A percentile compares a stretch with the other conserved stretches of the same genome.
Evolutionary conservation across 2,888 invertebrate genomes (phyloP).

Genomic region (Troilus luridus): DNA sequence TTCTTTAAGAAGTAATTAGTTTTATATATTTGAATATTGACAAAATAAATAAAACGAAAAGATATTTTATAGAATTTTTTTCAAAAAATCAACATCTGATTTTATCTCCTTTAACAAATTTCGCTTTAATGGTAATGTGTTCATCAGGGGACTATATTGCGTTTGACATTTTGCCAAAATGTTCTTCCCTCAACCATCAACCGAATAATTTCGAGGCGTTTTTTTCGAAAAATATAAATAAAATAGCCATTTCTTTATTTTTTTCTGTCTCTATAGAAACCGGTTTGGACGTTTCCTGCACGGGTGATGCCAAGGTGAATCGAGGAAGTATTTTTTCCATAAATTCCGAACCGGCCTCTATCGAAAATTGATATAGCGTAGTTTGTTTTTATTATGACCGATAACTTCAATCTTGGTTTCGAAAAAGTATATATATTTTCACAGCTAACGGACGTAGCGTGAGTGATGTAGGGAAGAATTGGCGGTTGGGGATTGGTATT

Average conservation of each 20-base stretch:
- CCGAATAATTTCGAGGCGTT: not conserved
- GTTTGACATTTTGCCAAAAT: not conserved
- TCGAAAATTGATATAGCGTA: constrained; percentile 6
- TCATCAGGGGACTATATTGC: not conserved
- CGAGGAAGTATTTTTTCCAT: not conserved
- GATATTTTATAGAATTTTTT: too few relatives aligned
- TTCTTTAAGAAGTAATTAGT: too few relatives aligned
- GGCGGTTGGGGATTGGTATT: not conserved
- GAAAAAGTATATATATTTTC: not conserved
- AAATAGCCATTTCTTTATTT: not conserved
- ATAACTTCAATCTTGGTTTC: not conserved
- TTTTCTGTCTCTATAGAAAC: not conserved
- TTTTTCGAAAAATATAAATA: not conserved
- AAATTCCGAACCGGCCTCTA: not conserved
- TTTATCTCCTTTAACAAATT: not conserved
- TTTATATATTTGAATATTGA: too few relatives aligned
- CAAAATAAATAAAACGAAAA: too few relatives aligned
- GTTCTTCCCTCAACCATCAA: not conserved
- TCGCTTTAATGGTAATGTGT: not conserved
- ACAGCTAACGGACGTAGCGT: not conserved
- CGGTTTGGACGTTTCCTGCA: not conserved
- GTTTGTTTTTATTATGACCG: not conserved
- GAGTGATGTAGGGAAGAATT: not conserved
- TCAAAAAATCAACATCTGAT: not conserved
- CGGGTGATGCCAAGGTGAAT: not conserved